These are phyloP conservation scores for Scatophagus argus DNA, from an alignment of 2,113 vertebrate species.

Conservation along the genomic window DNA sequence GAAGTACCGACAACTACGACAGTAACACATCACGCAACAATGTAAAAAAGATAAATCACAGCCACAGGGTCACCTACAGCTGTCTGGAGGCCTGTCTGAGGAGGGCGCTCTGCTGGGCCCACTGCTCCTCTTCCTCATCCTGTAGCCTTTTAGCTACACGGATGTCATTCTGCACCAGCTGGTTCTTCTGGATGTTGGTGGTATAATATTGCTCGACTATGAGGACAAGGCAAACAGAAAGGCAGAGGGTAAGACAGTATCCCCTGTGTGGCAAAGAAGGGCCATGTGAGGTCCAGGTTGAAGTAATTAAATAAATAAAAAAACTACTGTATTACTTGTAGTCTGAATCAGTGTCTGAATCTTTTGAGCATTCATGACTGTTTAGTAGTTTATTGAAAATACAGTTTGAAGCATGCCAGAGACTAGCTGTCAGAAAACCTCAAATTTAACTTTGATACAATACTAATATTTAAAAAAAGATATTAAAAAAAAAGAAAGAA, in stretches of 20 bases:
- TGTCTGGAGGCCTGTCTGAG: slow-evolving; percentile 70
- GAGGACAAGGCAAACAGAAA: not conserved
- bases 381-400: not conserved
- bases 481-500: no score
- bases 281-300: not conserved
- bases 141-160: slow-evolving; percentile 81
- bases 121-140: slow-evolving; percentile 80
- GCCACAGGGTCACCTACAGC: slow-evolving; percentile 67
- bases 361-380: not conserved
- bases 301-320: no score
- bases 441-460: no score
- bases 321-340: not conserved
- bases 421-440: no score
- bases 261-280: not conserved
- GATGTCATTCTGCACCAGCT: slow-evolving; percentile 84
- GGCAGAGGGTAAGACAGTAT: not conserved
- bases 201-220: slow-evolving; percentile 85
- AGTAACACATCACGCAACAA: not conserved
- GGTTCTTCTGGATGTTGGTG: slow-evolving; percentile 84
- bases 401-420: not conserved
- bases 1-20: not conserved
- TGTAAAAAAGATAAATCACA: not conserved
- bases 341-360: not conserved
- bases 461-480: no score
- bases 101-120: slow-evolving; percentile 55